Conservation (phyloP, 2,113 vertebrate species). For the Benitochromis conjunctus region DNA sequence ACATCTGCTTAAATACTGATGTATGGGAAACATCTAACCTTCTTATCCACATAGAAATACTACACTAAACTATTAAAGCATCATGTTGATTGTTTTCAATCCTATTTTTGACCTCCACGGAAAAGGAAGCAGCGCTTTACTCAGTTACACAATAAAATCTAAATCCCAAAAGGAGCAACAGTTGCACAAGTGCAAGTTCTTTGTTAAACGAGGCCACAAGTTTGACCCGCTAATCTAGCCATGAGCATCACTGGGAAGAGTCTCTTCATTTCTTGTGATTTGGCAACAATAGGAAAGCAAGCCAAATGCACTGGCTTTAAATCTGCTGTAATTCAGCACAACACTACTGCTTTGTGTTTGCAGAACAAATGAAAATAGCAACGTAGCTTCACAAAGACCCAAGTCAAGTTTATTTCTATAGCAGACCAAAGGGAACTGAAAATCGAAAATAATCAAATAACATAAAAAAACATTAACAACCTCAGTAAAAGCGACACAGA, state of each 20-base stretch:
- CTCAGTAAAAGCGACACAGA: neutral
- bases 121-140: neutral
- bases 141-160: neutral
- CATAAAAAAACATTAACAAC: neutral
- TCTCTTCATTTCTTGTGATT: neutral
- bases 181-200: neutral
- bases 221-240: neutral
- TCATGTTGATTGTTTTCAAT: neutral
- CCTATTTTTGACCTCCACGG: conserved; percentile 1
- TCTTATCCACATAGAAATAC: neutral
- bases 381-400: neutral
- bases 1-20: neutral
- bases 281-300: neutral
- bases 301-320: neutral
- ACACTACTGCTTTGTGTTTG: neutral
- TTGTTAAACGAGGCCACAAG: neutral
- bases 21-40: neutral
- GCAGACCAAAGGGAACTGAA: neutral
- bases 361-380: neutral
- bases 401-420: neutral
- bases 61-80: neutral
- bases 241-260: neutral
- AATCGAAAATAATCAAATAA: neutral
- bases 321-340: neutral
- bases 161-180: neutral